Conservation (phyloP, 2,888 invertebrate species). For the Meandrusa payeni region DNA sequence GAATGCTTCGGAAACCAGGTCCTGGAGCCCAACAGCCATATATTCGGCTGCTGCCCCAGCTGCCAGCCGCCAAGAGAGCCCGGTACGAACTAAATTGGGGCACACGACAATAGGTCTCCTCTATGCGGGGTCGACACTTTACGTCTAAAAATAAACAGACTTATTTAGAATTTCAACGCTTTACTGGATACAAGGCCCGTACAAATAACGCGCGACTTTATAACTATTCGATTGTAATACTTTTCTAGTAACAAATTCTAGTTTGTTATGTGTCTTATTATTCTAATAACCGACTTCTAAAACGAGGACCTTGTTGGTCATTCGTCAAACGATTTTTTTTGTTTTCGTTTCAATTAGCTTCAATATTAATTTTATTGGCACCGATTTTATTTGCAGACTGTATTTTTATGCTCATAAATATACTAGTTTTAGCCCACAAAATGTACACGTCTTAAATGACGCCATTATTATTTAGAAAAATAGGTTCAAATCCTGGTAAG, state of each 20-base stretch:
- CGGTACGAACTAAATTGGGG: constrained; percentile 22
- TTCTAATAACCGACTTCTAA: too few relatives aligned
- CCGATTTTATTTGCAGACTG: too few relatives aligned
- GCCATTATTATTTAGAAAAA: too few relatives aligned
- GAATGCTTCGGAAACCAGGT: constrained; percentile 47
- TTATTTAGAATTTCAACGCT: constrained; percentile 19
- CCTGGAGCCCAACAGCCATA: constrained; percentile 43
- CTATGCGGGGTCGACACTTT: constrained; percentile 22
- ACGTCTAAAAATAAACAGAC: constrained; percentile 19
- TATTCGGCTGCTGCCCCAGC: constrained; percentile 69
- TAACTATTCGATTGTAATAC: neutral
- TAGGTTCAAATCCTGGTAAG: too few relatives aligned
- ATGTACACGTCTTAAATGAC: too few relatives aligned
- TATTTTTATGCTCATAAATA: too few relatives aligned
- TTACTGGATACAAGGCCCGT: constrained; percentile 7
- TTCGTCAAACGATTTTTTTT: too few relatives aligned
- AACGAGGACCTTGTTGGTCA: too few relatives aligned
- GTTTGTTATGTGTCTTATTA: too few relatives aligned
- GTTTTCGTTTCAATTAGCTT: too few relatives aligned
- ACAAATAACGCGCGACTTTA: constrained; percentile 4
- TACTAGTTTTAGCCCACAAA: too few relatives aligned
- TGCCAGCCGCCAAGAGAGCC: constrained; percentile 44
- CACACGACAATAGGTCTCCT: constrained; percentile 20
- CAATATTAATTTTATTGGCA: too few relatives aligned
- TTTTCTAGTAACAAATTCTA: neutral